A percentile compares a stretch with the other conserved stretches of the same genome.
phyloP scores from a whole-genome alignment of 2,797 vertebrate species.

The Enteromius fasciolatus region DNA sequence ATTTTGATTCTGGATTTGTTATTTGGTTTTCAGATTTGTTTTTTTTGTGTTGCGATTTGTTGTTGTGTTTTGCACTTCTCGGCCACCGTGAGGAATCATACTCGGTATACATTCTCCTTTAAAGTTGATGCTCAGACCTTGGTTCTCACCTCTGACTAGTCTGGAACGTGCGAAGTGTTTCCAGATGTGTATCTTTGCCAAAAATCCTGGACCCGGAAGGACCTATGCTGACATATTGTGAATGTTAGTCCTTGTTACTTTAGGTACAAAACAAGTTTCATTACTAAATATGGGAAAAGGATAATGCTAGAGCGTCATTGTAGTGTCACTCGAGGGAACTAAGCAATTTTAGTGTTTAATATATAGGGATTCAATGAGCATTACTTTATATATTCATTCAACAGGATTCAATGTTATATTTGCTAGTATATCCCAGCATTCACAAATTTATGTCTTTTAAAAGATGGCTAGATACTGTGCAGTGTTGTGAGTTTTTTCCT shows the following conservation, averaged over 20 bases:
- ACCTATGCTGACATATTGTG: slow-evolving; percentile 52
- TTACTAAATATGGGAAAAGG: slow-evolving; percentile 78
- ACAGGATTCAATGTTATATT: neutral
- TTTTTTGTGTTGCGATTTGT: no score
- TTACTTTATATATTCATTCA: neutral
- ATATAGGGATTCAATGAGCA: neutral
- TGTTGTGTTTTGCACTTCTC: no score
- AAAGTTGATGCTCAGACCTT: slow-evolving; percentile 59
- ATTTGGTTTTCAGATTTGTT: no score
- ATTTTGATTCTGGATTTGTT: no score
- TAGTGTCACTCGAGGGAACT: neutral
- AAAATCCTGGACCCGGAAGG: slow-evolving; percentile 60
- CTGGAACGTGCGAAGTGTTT: slow-evolving; percentile 72
- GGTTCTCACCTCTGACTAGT: slow-evolving; percentile 71
- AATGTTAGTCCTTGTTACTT: slow-evolving; percentile 51
- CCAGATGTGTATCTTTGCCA: slow-evolving; percentile 70
- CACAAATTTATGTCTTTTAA: neutral
- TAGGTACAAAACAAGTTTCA: slow-evolving; percentile 54
- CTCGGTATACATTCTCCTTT: slow-evolving; percentile 51
- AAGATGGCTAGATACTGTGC: neutral
- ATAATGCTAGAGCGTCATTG: slow-evolving; percentile 41
- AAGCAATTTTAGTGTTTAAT: neutral
- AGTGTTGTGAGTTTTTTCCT: neutral
- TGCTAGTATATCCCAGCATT: neutral
- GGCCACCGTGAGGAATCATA: slow-evolving; percentile 44